Percentiles rank a stretch among this genome's conserved stretches.
Conservation (phyloP, 2,888 invertebrate species). For the Leptinotarsa haldemani region DNA sequence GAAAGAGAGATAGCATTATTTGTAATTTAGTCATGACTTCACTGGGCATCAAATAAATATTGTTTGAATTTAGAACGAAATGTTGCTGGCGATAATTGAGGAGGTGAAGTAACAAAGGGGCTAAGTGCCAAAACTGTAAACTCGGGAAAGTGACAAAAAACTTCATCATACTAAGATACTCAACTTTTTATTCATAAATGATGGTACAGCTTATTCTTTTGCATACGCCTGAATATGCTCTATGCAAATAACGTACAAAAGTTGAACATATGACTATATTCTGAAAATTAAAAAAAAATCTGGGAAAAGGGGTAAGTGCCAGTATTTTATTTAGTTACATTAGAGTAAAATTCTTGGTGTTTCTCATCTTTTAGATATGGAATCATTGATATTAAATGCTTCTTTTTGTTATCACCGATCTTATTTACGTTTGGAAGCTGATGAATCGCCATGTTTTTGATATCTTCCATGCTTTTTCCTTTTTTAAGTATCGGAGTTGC, state of each 20-base stretch:
- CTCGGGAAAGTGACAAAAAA: constrained; percentile 1
- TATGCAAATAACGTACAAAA: not conserved
- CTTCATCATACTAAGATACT: not conserved
- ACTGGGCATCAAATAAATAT: no score
- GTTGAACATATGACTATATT: constrained; percentile 1
- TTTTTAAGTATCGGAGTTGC: constrained; percentile 23
- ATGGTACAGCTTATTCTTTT: constrained; percentile 1
- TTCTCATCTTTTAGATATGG: not conserved
- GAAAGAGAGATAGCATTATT: no score
- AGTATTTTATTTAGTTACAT: not conserved
- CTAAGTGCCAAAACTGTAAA: constrained; percentile 1
- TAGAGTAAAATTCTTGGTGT: not conserved
- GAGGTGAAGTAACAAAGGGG: constrained; percentile 1
- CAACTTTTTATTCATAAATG: constrained; percentile 1
- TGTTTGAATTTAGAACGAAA: no score
- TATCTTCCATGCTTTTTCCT: constrained; percentile 15
- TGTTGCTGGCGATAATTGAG: not conserved
- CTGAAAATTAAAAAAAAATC: not conserved
- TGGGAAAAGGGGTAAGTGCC: not conserved
- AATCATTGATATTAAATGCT: not conserved
- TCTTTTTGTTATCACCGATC: constrained; percentile 1
- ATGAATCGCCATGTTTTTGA: constrained; percentile 1
- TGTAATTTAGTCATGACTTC: no score
- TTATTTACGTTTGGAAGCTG: not conserved
- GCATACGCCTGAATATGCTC: not conserved